Evolutionary conservation across 1,140 invertebrate species (phyloP), one percentile per base, ranked within the genome.

Genomic region (Carcinoscorpius rotundicauda): DNA sequence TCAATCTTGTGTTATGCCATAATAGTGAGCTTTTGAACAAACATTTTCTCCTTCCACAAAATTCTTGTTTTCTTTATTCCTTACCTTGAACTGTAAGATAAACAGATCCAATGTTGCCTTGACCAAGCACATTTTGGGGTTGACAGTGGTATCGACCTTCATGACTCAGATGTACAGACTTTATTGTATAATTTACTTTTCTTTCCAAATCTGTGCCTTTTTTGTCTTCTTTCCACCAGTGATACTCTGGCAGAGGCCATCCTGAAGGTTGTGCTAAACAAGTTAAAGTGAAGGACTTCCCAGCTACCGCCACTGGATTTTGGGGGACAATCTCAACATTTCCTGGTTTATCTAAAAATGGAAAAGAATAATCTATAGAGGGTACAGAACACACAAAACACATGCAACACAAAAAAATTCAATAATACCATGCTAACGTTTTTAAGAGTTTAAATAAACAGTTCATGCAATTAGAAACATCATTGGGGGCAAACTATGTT

Each of bases 81-180:
- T 60, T 64, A 71, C 70, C 72, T 72, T 92, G 84, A 0, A 96
- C 91, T 73, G 87, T 87, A 4, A 96, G 79, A 61, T 84, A 83
- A 8, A 91, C 88, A 0, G 87, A 87, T 0, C 88, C 89, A 58
- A 86, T 80, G 69, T 89, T 87, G 1, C 91, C 89, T 60, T 85
- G 85, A 4, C 93, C 93, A 65, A 94, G 81, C 74, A 91, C 88
- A 72, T 95, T 96, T 11, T 84, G 85, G 0, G 91, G 90, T 73
- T 92, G 87, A 73, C 93, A 96, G 72, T 87, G 86, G 75, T 95
- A 95, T 29, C 84, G 85, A 3, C 91, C 93, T 76, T 94, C 92
- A 72, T 87, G 89, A 8, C 84, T 85, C 29, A 91, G 77, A 71
- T 90, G 86, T 0, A 89, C 89, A 49, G 86, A 86, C 1, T 86